These are phyloP conservation scores for Aspidiotus rigidus DNA, from an alignment of 2,888 invertebrate genomes.

Conservation along the genomic window DNA sequence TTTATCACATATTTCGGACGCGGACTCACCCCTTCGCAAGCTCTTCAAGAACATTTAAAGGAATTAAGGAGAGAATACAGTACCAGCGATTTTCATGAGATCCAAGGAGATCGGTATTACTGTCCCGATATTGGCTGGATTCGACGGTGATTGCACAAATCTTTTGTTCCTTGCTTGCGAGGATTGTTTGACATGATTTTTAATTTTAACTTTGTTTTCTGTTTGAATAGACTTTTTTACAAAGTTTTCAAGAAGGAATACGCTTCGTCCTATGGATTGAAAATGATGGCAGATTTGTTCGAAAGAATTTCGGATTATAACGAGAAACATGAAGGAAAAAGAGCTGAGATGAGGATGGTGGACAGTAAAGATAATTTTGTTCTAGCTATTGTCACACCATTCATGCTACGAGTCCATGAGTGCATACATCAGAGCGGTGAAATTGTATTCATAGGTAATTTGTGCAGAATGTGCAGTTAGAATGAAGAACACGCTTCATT, in stretches of 20 bases:
- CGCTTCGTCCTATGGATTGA: not conserved
- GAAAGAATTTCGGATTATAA: not conserved
- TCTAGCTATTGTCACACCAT: not conserved
- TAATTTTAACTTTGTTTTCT: too few species aligned
- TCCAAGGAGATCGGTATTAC: not conserved
- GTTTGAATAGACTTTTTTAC: not conserved
- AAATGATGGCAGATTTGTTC: not conserved
- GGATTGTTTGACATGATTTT: too few species aligned
- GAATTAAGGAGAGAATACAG: not conserved
- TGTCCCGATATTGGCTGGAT: not conserved
- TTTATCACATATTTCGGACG: not conserved
- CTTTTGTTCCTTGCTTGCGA: too few species aligned
- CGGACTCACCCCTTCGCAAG: not conserved
- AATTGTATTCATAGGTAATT: not conserved
- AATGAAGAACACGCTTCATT: too few species aligned
- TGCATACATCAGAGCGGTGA: not conserved
- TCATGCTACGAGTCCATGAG: not conserved
- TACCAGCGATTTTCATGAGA: not conserved
- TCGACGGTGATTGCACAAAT: not conserved
- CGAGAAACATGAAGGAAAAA: not conserved
- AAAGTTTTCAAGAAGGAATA: not conserved
- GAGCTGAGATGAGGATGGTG: not conserved
- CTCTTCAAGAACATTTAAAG: not conserved
- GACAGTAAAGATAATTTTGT: not conserved
- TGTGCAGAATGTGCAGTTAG: too few species aligned